Base-by-base conservation (phyloP, 2,113 vertebrate species). In the Paramormyrops kingsleyae region DNA sequence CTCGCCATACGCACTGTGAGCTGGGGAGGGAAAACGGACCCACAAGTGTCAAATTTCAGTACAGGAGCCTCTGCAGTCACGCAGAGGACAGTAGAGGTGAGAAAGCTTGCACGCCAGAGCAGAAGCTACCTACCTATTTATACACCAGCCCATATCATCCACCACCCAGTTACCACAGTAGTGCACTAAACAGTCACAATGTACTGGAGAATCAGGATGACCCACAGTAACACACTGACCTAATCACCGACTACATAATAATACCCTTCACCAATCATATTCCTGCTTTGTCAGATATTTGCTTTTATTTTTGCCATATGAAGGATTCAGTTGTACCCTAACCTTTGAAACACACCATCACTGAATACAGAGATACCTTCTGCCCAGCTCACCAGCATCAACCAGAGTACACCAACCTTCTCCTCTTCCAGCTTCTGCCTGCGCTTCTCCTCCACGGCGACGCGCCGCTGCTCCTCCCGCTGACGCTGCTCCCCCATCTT, bases 381-480 rank as follows among this genome's bases (percentile, higher is more conserved):
- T 87, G 56, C n/a, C 21, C 27, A 10, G 87, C 59, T 46, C 21
- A 44, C 5, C 19, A 49, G 89, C n/a, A 7, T 70, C 46, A 21
- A 46, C 27, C 53, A 42, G 59, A 87, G 89, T 66, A 19, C 27
- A 50, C 80, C 8, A 53, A 99, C 99, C 97, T 97, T 98, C 92
- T 99, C 97, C 92, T 98, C 97, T 56, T 97, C 96, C 87, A 97
- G 94, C 91, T 97, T 98, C 88, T 96, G 97, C 92, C 96, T 99
- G 91, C 99, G 96, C 91, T 98, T 99, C 92, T 97, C 97, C 94
- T 99, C 97, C 56, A 96, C 98, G 1, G 97, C 97, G 53, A 95
- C 83, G 87, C 98, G 96, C 87, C 97, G 95, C 88, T 97, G 97
- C 9, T 99, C 97, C 92, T 98, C 99, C 91, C 97, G 99, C 91